Evolutionary conservation across 2,888 invertebrate species (phyloP).

Genomic region (Netelia inedita): DNA sequence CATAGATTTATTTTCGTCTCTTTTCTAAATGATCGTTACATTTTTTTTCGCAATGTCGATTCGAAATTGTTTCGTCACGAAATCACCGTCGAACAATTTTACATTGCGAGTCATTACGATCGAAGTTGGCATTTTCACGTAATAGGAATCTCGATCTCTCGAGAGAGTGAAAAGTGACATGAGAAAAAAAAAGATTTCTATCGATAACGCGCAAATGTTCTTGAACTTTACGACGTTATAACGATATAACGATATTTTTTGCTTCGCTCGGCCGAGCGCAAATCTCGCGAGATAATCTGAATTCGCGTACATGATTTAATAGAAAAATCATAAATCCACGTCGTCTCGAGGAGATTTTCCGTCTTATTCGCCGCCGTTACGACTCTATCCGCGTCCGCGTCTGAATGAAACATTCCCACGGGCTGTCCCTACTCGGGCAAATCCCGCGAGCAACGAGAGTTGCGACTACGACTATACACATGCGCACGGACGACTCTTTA

Average conservation of each 20-base stretch:
- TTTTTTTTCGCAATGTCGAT: not conserved
- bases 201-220: constrained; percentile 5
- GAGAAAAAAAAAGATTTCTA: not conserved
- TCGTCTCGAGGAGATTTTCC: constrained; percentile 47
- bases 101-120: not conserved
- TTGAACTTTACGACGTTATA: constrained; percentile 24
- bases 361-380: not conserved
- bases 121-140: not conserved
- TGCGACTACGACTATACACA: constrained; percentile 10
- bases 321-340: constrained; percentile 51
- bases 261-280: not conserved
- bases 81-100: not conserved
- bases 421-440: constrained; percentile 66
- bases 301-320: constrained; percentile 45
- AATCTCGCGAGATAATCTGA: constrained; percentile 46
- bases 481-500: constrained; percentile 25
- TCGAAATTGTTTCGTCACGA: not conserved
- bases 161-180: not conserved
- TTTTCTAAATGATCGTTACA: not conserved
- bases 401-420: constrained; percentile 69
- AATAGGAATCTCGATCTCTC: constrained; percentile 6
- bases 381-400: constrained; percentile 23
- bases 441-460: constrained; percentile 28
- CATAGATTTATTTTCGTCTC: not conserved
- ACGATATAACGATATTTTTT: not conserved